Conservation (phyloP, 1,140 invertebrate genomes). For the Sweltsa coloradensis region DNA sequence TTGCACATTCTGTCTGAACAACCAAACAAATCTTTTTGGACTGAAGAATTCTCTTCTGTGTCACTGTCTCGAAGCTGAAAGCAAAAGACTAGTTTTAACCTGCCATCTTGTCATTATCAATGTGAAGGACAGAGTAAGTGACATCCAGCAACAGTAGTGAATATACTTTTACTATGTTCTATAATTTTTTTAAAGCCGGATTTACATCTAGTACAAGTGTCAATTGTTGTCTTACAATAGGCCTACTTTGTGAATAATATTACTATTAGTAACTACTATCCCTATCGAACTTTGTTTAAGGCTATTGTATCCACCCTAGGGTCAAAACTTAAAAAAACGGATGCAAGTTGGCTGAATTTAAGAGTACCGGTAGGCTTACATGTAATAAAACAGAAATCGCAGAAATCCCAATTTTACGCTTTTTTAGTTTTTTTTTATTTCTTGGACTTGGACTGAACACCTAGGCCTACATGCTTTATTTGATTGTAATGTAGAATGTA, state of each 20-base stretch:
- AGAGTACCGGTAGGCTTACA: too few relatives aligned
- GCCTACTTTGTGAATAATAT: neutral
- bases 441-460: too few relatives aligned
- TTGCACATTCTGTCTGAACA: slow-evolving; percentile 54
- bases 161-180: neutral
- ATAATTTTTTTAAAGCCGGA: neutral
- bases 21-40: slow-evolving; percentile 49
- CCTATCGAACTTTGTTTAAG: neutral
- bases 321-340: too few relatives aligned
- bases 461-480: too few relatives aligned
- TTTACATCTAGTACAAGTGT: neutral
- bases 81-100: slow-evolving; percentile 7
- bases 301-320: too few relatives aligned
- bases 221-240: slow-evolving; percentile 2
- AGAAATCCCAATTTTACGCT: too few relatives aligned
- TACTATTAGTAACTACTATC: neutral
- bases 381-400: too few relatives aligned
- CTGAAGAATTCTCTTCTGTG: slow-evolving; percentile 46
- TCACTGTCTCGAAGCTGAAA: slow-evolving; percentile 49
- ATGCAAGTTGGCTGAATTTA: too few relatives aligned
- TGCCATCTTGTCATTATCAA: neutral
- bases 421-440: too few relatives aligned
- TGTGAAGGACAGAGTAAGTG: neutral
- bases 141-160: neutral
- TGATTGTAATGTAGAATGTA: too few relatives aligned